Conservation (phyloP, 2,113 vertebrate species). For the Tragelaphus scriptus region DNA sequence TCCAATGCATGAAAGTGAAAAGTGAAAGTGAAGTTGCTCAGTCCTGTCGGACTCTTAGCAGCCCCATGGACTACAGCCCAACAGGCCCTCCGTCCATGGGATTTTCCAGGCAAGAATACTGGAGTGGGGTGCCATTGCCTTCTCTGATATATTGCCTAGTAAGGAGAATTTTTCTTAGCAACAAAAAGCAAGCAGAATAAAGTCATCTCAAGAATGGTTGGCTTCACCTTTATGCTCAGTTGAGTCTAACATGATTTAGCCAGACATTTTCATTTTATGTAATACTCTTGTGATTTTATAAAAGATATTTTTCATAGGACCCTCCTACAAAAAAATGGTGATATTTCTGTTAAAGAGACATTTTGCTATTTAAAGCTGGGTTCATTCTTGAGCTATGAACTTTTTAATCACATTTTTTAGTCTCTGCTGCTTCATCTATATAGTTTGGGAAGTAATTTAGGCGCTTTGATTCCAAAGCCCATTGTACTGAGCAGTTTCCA, state of each 20-base stretch:
- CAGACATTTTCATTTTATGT: neutral
- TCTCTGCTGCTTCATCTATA: neutral
- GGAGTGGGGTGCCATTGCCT: too few species aligned
- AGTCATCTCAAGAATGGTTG: neutral
- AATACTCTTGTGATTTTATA: neutral
- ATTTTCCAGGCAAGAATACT: too few species aligned
- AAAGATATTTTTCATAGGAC: neutral
- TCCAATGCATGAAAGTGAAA: too few species aligned
- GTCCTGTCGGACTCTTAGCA: too few species aligned
- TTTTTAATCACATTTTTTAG: neutral
- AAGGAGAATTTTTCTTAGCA: neutral
- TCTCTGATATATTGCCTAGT: neutral
- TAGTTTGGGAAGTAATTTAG: neutral
- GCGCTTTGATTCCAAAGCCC: neutral
- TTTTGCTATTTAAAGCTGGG: neutral
- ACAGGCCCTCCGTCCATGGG: too few species aligned
- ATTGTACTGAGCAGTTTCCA: neutral
- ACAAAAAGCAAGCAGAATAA: neutral
- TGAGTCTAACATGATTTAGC: neutral
- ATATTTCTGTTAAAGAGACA: neutral
- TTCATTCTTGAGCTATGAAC: slow-evolving; percentile 3
- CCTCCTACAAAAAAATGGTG: neutral
- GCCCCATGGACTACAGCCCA: too few species aligned
- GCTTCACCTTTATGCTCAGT: neutral
- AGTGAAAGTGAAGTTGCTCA: too few species aligned